These are phyloP conservation scores for Noctua comes DNA, from an alignment of 2,888 invertebrate genomes.

Conservation along the genomic window DNA sequence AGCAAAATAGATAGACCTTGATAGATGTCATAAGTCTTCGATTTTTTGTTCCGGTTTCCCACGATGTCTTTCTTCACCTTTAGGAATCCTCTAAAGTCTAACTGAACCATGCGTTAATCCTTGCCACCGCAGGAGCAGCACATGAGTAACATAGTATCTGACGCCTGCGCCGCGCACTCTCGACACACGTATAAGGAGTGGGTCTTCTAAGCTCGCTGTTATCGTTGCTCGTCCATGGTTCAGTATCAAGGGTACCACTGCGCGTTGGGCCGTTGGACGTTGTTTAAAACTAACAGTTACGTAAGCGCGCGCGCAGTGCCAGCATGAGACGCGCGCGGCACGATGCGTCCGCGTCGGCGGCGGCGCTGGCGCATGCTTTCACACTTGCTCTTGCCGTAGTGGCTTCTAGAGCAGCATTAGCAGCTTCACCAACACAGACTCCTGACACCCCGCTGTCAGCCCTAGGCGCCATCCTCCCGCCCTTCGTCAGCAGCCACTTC, in stretches of 20 bases:
- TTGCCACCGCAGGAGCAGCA: not conserved
- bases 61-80: not conserved
- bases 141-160: not conserved
- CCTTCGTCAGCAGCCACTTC: slow-evolving; percentile 71
- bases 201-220: slow-evolving; percentile 41
- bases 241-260: slow-evolving; percentile 64
- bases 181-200: slow-evolving; percentile 40
- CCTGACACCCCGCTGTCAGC: slow-evolving; percentile 67
- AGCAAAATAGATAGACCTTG: not conserved
- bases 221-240: slow-evolving; percentile 41
- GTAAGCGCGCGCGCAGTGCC: slow-evolving; percentile 63
- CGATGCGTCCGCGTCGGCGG: slow-evolving; percentile 45
- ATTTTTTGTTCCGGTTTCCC: not conserved
- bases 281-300: slow-evolving; percentile 71
- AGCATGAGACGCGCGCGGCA: slow-evolving; percentile 64
- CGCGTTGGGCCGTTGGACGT: slow-evolving; percentile 42
- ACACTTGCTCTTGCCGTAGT: slow-evolving; percentile 39
- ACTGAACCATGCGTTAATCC: not conserved
- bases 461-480: slow-evolving; percentile 71
- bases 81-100: not conserved
- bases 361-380: slow-evolving; percentile 41
- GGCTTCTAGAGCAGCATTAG: slow-evolving; percentile 36
- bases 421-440: slow-evolving; percentile 27
- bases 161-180: not conserved
- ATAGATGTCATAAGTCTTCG: not conserved